Evolutionary conservation across 2,888 invertebrate genomes (phyloP), one percentile per base, ranked within the genome.

Genomic region (Heliconius ismenius): DNA sequence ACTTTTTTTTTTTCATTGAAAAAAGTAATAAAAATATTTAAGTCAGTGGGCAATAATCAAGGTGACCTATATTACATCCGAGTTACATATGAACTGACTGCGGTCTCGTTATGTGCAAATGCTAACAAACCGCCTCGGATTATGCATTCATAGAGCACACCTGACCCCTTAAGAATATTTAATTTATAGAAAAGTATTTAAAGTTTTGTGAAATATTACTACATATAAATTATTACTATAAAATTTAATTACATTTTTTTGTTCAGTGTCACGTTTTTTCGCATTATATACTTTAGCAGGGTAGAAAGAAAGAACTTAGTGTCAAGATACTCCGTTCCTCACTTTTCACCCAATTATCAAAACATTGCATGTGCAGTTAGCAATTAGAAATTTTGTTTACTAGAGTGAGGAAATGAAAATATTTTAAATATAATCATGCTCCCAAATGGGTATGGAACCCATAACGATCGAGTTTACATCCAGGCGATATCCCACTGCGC

Each of bases 41-140:
- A 32, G 60, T 68, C 43, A 49, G 72, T 68, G 64, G 79, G 67
- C 70, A 77, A 79, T 78, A 78, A 76, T 80, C 77, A 79, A 69
- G 63, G 78, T 77, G 81, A 78, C 81, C 79, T 77, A 75, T 75
- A 79, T 81, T 77, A 75, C 39, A 62, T 62, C 39, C 62, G 24
- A 60, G 60, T 39, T 70, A 75, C 58, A 70, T 70, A 72, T 26
- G 32, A 62, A 62, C 73, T 32, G 43, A 70, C 70, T 74, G 67
- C 67, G 74, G 39, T 28, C 74, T 65, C 72, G 72, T 78, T 75
- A 75, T 62, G 60, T 73, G 49, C 26, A 67, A 68, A 73, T 63
- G 73, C 62, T 73, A 62, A 49, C 32, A 75, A 78, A 76, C 58
- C 72, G 62, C 65, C 43, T 63, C 75, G 76, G 77, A 79, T 79